Conservation (phyloP, 2,797 vertebrate genomes). For the Perodicticus potto region DNA sequence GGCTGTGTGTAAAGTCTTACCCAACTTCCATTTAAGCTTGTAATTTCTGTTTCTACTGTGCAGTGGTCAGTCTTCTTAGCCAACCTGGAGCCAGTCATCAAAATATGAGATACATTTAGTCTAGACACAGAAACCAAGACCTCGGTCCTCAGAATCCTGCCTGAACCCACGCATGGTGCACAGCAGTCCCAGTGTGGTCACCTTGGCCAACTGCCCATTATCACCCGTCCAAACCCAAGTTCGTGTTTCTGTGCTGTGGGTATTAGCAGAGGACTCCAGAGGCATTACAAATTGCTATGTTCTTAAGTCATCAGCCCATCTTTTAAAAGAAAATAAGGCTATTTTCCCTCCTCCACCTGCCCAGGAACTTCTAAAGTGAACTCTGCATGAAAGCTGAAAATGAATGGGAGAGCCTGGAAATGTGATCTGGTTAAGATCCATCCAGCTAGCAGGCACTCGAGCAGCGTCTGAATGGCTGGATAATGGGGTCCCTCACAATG, state of each 20-base stretch:
- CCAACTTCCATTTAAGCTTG: accelerated
- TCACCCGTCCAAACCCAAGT: background rate
- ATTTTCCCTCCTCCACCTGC: background rate
- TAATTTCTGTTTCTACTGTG: background rate
- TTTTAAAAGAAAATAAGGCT: background rate
- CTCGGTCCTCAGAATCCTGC: background rate
- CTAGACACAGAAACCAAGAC: background rate
- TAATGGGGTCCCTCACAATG: accelerated
- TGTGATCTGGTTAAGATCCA: background rate
- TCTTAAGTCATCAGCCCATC: background rate
- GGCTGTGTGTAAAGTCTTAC: accelerated
- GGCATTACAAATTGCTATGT: background rate
- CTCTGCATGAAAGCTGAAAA: background rate
- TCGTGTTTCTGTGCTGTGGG: accelerated
- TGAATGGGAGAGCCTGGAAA: background rate
- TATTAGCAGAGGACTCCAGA: background rate
- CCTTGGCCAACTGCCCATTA: accelerated
- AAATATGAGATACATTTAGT: accelerated
- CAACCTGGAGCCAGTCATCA: background rate
- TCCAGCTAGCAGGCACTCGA: accelerated
- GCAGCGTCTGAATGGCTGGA: background rate
- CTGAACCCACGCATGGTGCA: accelerated
- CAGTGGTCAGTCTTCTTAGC: background rate
- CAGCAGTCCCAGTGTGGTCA: accelerated
- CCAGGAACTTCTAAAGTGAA: background rate